Percentiles rank a stretch among this genome's conserved stretches.
Evolutionary conservation across 2,888 invertebrate genomes (phyloP).

Genomic region (Campoletis raptor): DNA sequence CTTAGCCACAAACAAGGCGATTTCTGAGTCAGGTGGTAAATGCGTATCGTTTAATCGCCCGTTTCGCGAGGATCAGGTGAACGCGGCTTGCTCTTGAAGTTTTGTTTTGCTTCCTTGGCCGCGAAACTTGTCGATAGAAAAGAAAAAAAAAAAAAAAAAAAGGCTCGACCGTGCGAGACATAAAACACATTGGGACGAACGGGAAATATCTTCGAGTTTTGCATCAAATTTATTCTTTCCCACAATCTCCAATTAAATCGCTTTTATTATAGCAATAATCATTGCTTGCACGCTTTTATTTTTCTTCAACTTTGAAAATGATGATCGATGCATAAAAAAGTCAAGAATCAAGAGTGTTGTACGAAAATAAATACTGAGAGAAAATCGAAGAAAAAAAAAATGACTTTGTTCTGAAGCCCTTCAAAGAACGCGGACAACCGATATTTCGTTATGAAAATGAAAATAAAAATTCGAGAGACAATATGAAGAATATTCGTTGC

Average conservation of each 20-base stretch:
- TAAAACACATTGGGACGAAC: slow-evolving; percentile 25
- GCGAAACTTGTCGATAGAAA: not conserved
- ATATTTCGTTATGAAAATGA: not conserved
- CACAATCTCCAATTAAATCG: not conserved
- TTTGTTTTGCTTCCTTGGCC: not conserved
- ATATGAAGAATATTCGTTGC: not conserved
- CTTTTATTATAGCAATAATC: slow-evolving; percentile 9
- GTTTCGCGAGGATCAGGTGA: slow-evolving; percentile 34
- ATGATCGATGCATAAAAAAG: not conserved
- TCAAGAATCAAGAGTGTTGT: not conserved
- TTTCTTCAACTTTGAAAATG: slow-evolving; percentile 11
- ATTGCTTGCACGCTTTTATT: not conserved
- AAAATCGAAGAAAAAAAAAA: not conserved
- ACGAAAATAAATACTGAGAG: not conserved
- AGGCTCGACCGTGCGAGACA: slow-evolving; percentile 40
- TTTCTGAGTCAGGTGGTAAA: slow-evolving; percentile 44
- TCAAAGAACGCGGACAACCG: not conserved
- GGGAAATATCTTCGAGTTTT: slow-evolving; percentile 15
- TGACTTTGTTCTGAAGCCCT: not conserved
- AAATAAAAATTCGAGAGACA: not conserved
- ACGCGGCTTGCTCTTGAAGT: slow-evolving; percentile 13
- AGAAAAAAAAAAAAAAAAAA: not conserved
- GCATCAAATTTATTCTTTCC: slow-evolving; percentile 30
- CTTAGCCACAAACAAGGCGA: slow-evolving; percentile 20
- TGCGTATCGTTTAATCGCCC: slow-evolving; percentile 52